A percentile compares a stretch with the other conserved stretches of the same genome.
Conservation (phyloP, 2,113 vertebrate species). For the Poeciliopsis retropinna region DNA sequence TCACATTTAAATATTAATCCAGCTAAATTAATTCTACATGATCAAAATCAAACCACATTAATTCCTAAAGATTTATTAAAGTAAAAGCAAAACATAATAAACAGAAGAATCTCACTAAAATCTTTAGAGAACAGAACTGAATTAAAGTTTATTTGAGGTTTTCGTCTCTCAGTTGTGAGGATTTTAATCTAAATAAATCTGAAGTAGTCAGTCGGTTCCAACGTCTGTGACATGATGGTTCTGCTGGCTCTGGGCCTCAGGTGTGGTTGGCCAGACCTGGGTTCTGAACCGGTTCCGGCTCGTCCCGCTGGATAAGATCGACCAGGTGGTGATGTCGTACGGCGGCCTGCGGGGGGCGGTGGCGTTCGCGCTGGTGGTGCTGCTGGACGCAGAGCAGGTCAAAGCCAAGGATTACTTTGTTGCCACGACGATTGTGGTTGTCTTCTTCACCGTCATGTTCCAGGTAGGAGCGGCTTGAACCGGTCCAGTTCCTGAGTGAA, state of each 20-base stretch:
- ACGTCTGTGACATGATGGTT: neutral
- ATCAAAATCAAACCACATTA: too few species aligned
- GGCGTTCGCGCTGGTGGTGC: constrained; percentile 92
- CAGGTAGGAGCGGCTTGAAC: constrained; percentile 81
- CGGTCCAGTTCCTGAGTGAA: neutral
- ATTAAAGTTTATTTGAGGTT: too few species aligned
- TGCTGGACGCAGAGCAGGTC: constrained; percentile 86
- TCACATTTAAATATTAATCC: too few species aligned
- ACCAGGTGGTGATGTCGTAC: constrained; percentile 98
- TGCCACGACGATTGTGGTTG: constrained; percentile 93
- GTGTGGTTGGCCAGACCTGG: constrained; percentile 92
- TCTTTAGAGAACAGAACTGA: too few species aligned
- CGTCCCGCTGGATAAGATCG: constrained; percentile 92
- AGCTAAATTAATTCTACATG: too few species aligned
- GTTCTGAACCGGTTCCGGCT: constrained; percentile 93
- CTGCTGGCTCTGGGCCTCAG: constrained; percentile 63
- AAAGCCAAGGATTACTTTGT: constrained; percentile 98
- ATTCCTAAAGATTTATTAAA: too few species aligned
- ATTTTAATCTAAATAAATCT: too few species aligned
- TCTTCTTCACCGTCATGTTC: constrained; percentile 98
- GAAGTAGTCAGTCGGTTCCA: neutral
- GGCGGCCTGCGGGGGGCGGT: constrained; percentile 95
- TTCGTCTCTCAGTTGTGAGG: too few species aligned
- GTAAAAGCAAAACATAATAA: too few species aligned
- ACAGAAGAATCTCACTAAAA: too few species aligned